phyloP scores from a whole-genome alignment of 2,888 invertebrate species.

The Tinea trinotella region DNA sequence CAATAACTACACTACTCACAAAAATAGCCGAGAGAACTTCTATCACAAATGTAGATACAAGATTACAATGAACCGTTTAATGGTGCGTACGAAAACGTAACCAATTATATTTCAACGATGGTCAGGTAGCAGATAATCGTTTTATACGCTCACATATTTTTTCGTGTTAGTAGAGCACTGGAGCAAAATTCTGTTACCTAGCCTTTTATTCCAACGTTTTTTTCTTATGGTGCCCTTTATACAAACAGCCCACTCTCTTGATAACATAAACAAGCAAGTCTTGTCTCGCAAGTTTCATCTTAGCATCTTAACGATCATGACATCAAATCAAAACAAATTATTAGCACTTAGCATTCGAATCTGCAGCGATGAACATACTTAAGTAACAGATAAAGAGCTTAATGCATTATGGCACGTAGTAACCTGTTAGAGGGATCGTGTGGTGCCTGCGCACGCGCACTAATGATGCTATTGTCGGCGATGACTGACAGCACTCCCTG shows the following conservation, averaged over 20 bases:
- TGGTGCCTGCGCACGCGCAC: conserved; percentile 1
- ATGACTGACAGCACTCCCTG: conserved; percentile 4
- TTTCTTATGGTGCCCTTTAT: conserved; percentile 44
- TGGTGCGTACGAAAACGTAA: not conserved
- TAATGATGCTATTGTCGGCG: conserved; percentile 14
- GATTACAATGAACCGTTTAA: not conserved
- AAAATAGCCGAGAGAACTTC: not conserved
- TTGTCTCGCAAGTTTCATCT: not conserved
- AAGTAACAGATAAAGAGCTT: conserved; percentile 5
- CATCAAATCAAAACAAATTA: conserved; percentile 1
- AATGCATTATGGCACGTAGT: conserved; percentile 9
- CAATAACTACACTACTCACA: not conserved
- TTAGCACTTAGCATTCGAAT: conserved; percentile 3
- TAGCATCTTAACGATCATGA: not conserved
- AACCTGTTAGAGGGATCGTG: conserved; percentile 9
- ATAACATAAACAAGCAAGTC: not conserved
- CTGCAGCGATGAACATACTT: not conserved
- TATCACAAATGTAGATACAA: not conserved
- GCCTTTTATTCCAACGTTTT: conserved; percentile 60
- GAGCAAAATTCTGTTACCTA: conserved; percentile 62
- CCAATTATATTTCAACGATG: not conserved
- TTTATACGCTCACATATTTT: conserved; percentile 1
- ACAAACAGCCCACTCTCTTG: not conserved
- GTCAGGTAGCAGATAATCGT: not conserved
- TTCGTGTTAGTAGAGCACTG: conserved; percentile 50